Evolutionary conservation across 2,797 vertebrate genomes (phyloP).

Genomic region (Ispidina lecontei): DNA sequence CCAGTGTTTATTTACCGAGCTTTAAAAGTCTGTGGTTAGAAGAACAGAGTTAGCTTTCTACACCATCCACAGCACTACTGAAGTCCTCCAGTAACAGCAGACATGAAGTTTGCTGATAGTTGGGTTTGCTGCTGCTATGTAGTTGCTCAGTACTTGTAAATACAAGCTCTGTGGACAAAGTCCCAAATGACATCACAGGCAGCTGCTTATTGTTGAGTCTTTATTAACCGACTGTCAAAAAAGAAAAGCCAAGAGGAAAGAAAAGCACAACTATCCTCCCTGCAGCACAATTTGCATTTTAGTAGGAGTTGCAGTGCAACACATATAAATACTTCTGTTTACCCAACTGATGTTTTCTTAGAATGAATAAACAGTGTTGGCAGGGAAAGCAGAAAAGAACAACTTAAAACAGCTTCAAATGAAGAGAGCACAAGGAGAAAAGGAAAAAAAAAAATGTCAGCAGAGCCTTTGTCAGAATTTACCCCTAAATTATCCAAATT

Average conservation of each 20-base stretch:
- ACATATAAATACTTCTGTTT: conserved; percentile 69
- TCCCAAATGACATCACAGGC: conserved; percentile 93
- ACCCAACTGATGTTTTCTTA: conserved; percentile 63
- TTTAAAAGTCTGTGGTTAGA: conserved; percentile 63
- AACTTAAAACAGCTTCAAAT: neutral
- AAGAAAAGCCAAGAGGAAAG: conserved; percentile 74
- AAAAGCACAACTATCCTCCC: conserved; percentile 73
- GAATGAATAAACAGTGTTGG: conserved; percentile 49
- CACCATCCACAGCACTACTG: conserved; percentile 49
- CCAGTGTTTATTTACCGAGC: conserved; percentile 75
- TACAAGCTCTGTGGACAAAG: conserved; percentile 86
- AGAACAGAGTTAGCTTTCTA: conserved; percentile 64
- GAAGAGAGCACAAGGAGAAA: neutral
- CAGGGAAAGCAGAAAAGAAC: conserved; percentile 46
- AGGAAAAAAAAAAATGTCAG: neutral
- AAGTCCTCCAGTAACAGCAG: conserved; percentile 62
- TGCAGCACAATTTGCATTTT: conserved; percentile 70
- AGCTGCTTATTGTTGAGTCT: conserved; percentile 91
- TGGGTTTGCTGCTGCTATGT: conserved; percentile 65
- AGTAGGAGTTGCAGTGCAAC: conserved; percentile 58
- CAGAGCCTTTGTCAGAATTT: neutral
- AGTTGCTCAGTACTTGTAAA: conserved; percentile 87
- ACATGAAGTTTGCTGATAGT: conserved; percentile 73
- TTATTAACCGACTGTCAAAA: conserved; percentile 90
- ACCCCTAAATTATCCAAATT: conserved; percentile 14